Base-by-base conservation (phyloP, 1,140 invertebrate genomes). In the Linepithema humile region DNA sequence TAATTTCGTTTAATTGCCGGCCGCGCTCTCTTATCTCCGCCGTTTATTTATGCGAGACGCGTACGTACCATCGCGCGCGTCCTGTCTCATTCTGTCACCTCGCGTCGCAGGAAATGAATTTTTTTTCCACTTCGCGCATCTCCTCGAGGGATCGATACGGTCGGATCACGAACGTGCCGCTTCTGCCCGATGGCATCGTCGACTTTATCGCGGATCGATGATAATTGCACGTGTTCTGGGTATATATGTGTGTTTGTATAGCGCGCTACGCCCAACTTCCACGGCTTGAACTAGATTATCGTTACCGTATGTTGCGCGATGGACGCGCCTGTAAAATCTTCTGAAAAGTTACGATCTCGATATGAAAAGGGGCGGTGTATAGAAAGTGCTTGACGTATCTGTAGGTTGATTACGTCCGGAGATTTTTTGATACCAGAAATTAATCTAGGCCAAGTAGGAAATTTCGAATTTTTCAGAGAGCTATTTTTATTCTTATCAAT, bases 161-260 rank as follows among this genome's bases (percentile, higher is more conserved):
- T 26, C n/a, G 17, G 55, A 59, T 60, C 59, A 12, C 73, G 57
- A 73, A 15, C 23, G 17, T n/a, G 38, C 29, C 45, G 50, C 6
- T 80, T 57, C 53, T 10, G 67, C 53, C 26, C 53, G 69, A 60
- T 15, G n/a, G 20, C 43, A 40, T 32, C 69, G 57, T 3, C 9
- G 43, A 53, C 45, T 83, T 62, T 75, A 83, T 83, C 70, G 32
- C 50, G 32, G 15, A 73, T 82, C 57, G 70, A 83, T 75, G 48
- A 75, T 62, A 62, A 83, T 75, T 38, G 43, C 55, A 29, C 7
- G 40, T 35, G 26, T 4, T 17, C 7, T 55, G 17, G n/a, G 15
- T 15, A 7, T 3, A n/a, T 17, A 32, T 23, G 38, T 7, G 53
- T 60, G 9, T 48, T 5, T n/a, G 12, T 59, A 35, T 15, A 29